phyloP scores from a whole-genome alignment of 2,888 invertebrate genomes.

The Acleris holmiana region DNA sequence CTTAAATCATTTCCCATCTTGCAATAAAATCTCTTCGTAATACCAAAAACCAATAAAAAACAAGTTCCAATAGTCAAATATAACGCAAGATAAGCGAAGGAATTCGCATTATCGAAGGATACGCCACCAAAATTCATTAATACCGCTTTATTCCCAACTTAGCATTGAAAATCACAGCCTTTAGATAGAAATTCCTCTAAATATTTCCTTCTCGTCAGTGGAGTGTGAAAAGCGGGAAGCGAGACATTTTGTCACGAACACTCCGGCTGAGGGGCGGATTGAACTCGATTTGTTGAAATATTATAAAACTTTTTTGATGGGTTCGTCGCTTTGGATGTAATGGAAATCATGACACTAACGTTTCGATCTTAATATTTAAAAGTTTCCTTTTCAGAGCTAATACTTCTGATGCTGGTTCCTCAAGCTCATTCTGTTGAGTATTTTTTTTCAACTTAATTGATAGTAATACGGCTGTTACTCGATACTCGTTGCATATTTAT shows the following conservation, averaged over 20 bases:
- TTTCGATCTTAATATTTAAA: too few relatives aligned
- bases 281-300: conserved; percentile 24
- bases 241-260: conserved; percentile 38
- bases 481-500: too few relatives aligned
- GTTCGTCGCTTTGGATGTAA: conserved; percentile 21
- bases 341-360: conserved; percentile 6
- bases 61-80: background rate
- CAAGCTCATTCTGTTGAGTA: too few relatives aligned
- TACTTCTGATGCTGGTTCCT: too few relatives aligned
- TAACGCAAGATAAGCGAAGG: background rate
- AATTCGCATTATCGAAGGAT: conserved; percentile 8
- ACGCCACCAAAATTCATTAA: conserved; percentile 15
- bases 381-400: too few relatives aligned
- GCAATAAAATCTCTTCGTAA: too few relatives aligned
- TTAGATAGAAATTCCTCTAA: conserved; percentile 30
- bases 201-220: conserved; percentile 31
- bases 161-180: conserved; percentile 23
- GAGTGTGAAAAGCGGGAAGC: conserved; percentile 32
- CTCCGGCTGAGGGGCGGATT: conserved; percentile 10
- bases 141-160: conserved; percentile 20
- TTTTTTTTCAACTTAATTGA: too few relatives aligned
- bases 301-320: conserved; percentile 30
- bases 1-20: too few relatives aligned
- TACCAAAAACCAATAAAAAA: background rate
- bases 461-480: too few relatives aligned